Evolutionary conservation across 2,797 vertebrate species (phyloP), one percentile per base, ranked within the genome.

Genomic region (Falco columbarius): DNA sequence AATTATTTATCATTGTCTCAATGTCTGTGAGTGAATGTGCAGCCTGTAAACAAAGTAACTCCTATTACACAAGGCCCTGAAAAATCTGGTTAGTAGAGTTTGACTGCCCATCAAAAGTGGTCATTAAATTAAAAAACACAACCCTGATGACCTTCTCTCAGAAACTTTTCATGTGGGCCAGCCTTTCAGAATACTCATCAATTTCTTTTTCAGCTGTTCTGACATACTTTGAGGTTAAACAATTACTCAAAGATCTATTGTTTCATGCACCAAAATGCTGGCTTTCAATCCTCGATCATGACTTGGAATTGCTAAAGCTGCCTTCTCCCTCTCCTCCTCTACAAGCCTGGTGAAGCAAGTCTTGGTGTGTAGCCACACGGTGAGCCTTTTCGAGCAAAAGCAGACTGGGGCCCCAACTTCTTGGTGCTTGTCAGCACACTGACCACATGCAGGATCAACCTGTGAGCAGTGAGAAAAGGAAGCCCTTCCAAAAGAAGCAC

Each of bases 361-460:
- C 18, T 30, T 9, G 6, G 14, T 27, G 29, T 7, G 12, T 12
- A 55, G 44, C 73, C 46, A 63, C 26, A 1, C 2, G 17, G 46
- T 8, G 12, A 42, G 12, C 56, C 17, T 81, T 36, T 55, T 32
- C 20, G 1, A 46, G 32, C 14, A 56, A 56, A 65, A 75, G 15
- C 8, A 75, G 20, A 24, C 14, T 1, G 34, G 1, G 11, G 14
- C 11, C 29, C 29, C 29, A 58, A 0, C 9, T 2, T 29, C 3
- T 42, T 42, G 40, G 8, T 59, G 49, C 22, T 65, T 29, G 46
- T 49, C 34, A 56, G 19, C 59, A 40, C 49, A 26, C 10, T 0
- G 0, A 51, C 27, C 36, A n/a, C 4, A 4, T 0, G 1, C 0
- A 1, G 24, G 10, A 80, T 22, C 55, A 85, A 52, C 27, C 44